Evolutionary conservation across 2,888 invertebrate genomes (phyloP), one percentile per base, ranked within the genome.

Genomic region (Pseudococcus jackbeardsleyi): DNA sequence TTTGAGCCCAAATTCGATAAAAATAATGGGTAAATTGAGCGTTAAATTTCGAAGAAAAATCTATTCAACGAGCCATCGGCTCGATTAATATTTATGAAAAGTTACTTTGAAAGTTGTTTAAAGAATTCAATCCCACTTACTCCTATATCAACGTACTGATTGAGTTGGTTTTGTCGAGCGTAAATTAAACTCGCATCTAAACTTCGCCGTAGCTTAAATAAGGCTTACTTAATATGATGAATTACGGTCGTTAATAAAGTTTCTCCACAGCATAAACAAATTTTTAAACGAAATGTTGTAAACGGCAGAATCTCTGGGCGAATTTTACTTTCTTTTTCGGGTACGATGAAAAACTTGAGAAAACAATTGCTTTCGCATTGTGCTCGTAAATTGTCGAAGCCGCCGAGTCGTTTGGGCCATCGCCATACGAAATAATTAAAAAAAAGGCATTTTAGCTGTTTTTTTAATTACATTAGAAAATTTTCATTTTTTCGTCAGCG

Each of bases 171-270:
- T 72, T 39, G 72, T 33, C 72, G 33, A 72, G 72, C 72, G 72
- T 72, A 33, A 72, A 72, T 72, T 72, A 72, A 72, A 72, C 72
- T 72, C 72, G 11, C 72, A 33, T 12, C 72, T 72, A 17, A 72
- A 72, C 72, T 72, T 72, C n/a, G 72, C 39, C 33, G 17, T 17
- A 33, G 26, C 72, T 72, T 33, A 72, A 72, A 72, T 33, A 33
- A 72, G 33, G 72, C 33, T 72, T 72, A 33, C 19, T 33, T 72
- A 72, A 72, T 72, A 72, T 72, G 72, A 72, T 72, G 72, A 72
- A 72, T 72, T 72, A 72, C 72, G 72, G 33, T 72, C 72, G 72
- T 72, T 72, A 72, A 72, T 72, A 72, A 72, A 72, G 72, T 72
- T 72, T 33, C 26, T 26, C 12, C 26, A 54, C n/a, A 33, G 33